Evolutionary conservation across 2,797 vertebrate genomes (phyloP), one percentile per base, ranked within the genome.

Genomic region (Eremophila alpestris): DNA sequence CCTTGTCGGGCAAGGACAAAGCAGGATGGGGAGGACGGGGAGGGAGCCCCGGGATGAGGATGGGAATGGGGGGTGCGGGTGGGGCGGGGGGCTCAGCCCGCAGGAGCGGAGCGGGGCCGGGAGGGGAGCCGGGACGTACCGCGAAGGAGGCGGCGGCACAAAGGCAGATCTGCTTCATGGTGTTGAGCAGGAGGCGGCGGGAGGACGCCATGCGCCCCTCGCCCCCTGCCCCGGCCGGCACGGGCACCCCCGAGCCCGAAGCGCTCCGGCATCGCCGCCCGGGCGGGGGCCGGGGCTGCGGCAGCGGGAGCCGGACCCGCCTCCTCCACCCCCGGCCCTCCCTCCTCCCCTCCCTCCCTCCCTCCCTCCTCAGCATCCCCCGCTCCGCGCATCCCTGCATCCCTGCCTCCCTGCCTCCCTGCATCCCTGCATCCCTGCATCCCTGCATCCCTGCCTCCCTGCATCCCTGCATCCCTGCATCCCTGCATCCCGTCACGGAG

Each of bases 101-200:
- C 51, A 46, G 83, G 55, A 73, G 2, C 34, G 70, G 41, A 78
- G 70, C 58, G 86, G 52, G 52, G 4, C 63, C 26, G 69, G 9
- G 52, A 75, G 56, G 17, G 64, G 34, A 15, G 2, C 21, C 26
- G 83, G 80, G 94, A 98, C 99, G 38, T 99, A 99, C 98, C 81
- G 97, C 97, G 71, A 98, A 98, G 90, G 97, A 97, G 83, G 98
- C 91, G 94, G 98, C 97, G 67, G 98, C 96, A 95, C 99, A 99
- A 77, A 98, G 97, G 96, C 98, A 99, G 95, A 99, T 97, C 89
- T 98, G 98, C 97, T 98, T 99, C 99, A 99, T 98, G 97, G 98
- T 97, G 97, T 91, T 97, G 97, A 97, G 98, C 93, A 98, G 95
- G 95, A 98, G 96, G 96, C 95, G 94, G 85, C 97, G 97, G 97